Conservation (phyloP, 2,113 vertebrate genomes). For the Carassius gibelio region DNA sequence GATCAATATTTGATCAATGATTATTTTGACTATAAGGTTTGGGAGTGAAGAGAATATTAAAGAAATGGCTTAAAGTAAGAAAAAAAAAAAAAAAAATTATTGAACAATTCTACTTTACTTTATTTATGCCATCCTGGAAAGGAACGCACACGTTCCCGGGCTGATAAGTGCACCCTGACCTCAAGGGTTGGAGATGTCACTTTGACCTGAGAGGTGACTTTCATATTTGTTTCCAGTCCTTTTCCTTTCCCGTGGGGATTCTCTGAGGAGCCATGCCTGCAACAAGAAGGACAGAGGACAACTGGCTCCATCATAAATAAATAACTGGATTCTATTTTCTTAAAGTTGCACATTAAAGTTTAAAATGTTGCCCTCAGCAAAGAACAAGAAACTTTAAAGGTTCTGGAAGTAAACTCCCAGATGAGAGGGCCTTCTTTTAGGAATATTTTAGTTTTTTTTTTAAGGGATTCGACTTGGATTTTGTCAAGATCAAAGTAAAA, state of each 20-base stretch:
- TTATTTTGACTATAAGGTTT: background rate
- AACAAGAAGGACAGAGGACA: slow-evolving; percentile 25
- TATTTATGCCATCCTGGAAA: background rate
- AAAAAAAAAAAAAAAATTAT: background rate
- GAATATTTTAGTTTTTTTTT: background rate
- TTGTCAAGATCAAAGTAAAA: background rate
- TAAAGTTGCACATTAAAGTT: slow-evolving; percentile 53
- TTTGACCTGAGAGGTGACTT: slow-evolving; percentile 24
- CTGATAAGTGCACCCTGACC: background rate
- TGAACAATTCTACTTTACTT: too few species aligned
- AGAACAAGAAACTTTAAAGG: background rate
- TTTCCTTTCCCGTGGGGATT: slow-evolving; percentile 20
- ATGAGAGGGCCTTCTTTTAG: background rate
- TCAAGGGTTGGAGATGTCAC: slow-evolving; percentile 34
- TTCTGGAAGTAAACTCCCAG: slow-evolving; percentile 20
- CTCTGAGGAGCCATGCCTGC: background rate
- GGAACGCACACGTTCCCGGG: background rate
- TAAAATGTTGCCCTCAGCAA: slow-evolving; percentile 32
- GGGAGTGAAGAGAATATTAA: background rate
- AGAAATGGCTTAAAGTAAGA: background rate
- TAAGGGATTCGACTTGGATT: background rate
- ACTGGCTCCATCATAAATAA: slow-evolving; percentile 49
- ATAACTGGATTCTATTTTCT: slow-evolving; percentile 46
- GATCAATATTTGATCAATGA: too few species aligned
- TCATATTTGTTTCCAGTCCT: slow-evolving; percentile 34